Evolutionary conservation across 2,888 invertebrate genomes (phyloP).

Genomic region (Epirrhoe tristata): DNA sequence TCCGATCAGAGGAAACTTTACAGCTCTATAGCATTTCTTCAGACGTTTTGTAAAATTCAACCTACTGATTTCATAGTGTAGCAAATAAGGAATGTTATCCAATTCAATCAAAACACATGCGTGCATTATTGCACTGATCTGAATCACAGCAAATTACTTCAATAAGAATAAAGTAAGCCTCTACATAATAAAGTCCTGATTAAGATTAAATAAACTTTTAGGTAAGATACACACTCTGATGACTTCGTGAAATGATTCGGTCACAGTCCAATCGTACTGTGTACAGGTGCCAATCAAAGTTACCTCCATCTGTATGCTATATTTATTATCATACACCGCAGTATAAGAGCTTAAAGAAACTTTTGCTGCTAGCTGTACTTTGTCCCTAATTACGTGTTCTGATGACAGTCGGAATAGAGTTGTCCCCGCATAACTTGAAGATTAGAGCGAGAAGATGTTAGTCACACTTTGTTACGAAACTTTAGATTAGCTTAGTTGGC

Average conservation of each 20-base stretch:
- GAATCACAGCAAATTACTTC: conserved; percentile 33
- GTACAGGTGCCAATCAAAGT: conserved; percentile 31
- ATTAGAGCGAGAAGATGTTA: conserved; percentile 49
- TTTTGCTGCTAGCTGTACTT: conserved; percentile 48
- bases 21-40: background rate
- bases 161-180: background rate
- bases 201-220: conserved; percentile 31
- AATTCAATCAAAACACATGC: conserved; percentile 1
- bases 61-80: background rate
- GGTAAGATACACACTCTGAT: conserved; percentile 60
- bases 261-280: conserved; percentile 75
- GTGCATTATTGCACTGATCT: conserved; percentile 22
- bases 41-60: background rate
- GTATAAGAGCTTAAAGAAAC: conserved; percentile 1
- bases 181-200: background rate
- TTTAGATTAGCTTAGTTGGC: conserved; percentile 27
- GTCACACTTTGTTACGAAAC: conserved; percentile 44
- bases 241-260: conserved; percentile 75
- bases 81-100: background rate
- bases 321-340: conserved; percentile 10
- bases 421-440: conserved; percentile 54
- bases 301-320: background rate
- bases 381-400: conserved; percentile 71
- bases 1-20: background rate
- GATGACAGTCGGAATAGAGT: conserved; percentile 52